These are phyloP conservation scores for Apostichopus californicus DNA, from an alignment of 35 echinoderm and acorn worm genomes.

Conservation along the genomic window DNA sequence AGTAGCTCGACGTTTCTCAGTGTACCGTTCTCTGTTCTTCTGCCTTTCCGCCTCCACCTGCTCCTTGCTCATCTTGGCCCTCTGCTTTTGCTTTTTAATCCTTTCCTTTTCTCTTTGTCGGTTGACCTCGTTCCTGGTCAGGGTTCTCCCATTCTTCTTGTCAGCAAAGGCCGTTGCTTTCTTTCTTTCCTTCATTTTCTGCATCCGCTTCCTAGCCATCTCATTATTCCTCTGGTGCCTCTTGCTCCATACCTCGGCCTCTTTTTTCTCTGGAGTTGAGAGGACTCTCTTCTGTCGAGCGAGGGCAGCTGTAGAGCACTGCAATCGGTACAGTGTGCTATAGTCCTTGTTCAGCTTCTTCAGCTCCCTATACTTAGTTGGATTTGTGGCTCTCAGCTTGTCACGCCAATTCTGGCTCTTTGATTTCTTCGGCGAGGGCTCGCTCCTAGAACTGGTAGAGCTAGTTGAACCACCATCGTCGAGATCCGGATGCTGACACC, in stretches of 20 bases:
- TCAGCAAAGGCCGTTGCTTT: neutral
- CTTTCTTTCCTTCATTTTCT: slow-evolving; percentile 30
- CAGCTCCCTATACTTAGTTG: neutral
- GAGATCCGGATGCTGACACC: too few species aligned
- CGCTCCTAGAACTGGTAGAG: too few species aligned
- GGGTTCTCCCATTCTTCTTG: neutral
- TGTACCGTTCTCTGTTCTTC: neutral
- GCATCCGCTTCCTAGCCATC: slow-evolving; percentile 8
- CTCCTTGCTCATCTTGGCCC: neutral
- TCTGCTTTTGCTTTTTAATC: slow-evolving; percentile 23
- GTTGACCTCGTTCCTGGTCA: slow-evolving; percentile 28
- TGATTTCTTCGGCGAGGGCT: neutral
- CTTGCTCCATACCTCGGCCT: neutral
- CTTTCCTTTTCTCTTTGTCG: slow-evolving; percentile 4
- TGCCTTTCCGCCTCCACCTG: neutral
- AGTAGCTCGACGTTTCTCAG: neutral
- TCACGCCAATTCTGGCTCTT: neutral
- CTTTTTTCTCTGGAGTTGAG: slow-evolving; percentile 1
- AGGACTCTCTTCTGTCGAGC: neutral
- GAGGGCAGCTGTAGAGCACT: neutral
- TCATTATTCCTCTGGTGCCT: neutral
- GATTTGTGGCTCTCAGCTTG: neutral
- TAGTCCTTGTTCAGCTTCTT: neutral
- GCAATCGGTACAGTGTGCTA: neutral
- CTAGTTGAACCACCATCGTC: too few species aligned